A percentile compares a stretch with the other conserved stretches of the same genome.
Conservation (phyloP, 1,140 invertebrate genomes). For the Cotesia glomerata region DNA sequence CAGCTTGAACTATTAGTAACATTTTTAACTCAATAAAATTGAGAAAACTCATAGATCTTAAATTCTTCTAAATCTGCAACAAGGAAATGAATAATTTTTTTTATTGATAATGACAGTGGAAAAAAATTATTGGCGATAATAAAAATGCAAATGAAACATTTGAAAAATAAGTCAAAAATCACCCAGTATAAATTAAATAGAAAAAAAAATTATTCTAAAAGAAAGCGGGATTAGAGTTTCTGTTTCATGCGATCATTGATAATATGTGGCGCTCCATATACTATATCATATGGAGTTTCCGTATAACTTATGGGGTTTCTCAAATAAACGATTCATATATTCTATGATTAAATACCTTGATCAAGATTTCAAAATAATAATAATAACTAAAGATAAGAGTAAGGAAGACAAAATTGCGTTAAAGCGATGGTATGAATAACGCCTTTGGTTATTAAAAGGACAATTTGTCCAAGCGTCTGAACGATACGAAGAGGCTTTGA, state of each 20-base stretch:
- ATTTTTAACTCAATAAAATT: too few species aligned
- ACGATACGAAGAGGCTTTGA: slow-evolving; percentile 4
- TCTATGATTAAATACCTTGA: not conserved
- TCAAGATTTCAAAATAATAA: not conserved
- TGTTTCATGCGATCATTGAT: slow-evolving; percentile 4
- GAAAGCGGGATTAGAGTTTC: not conserved
- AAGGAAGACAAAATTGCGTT: not conserved
- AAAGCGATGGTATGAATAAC: not conserved
- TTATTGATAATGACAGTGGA: too few species aligned
- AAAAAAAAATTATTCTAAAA: not conserved
- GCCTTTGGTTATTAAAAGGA: slow-evolving; percentile 18
- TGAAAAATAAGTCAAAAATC: too few species aligned
- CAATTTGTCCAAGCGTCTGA: not conserved
- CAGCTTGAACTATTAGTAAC: too few species aligned
- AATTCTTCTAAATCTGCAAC: too few species aligned
- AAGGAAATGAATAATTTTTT: too few species aligned
- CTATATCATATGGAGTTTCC: too few species aligned
- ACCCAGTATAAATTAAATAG: not conserved
- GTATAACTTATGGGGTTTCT: too few species aligned
- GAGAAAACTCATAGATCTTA: too few species aligned
- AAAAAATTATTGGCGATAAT: too few species aligned
- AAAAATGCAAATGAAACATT: too few species aligned
- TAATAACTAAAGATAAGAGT: not conserved
- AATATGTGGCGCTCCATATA: not conserved
- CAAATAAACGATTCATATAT: too few species aligned